phyloP scores from a whole-genome alignment of 92 coral and sea anemone species.

The Paragorgia papillata region DNA sequence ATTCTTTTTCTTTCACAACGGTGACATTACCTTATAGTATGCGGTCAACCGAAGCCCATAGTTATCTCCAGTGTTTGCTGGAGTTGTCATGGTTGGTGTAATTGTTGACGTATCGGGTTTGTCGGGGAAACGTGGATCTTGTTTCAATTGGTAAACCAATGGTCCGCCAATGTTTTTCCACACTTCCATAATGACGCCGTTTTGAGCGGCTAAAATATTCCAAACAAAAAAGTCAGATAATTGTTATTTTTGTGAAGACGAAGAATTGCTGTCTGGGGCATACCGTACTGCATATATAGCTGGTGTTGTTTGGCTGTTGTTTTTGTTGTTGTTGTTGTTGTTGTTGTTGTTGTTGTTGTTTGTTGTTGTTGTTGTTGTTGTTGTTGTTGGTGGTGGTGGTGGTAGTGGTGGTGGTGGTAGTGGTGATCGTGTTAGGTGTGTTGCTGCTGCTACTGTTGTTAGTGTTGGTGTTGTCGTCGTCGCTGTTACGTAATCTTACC shows the following conservation, averaged over 20 bases:
- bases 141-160: neutral
- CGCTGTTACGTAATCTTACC: constrained; percentile 14
- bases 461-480: no score
- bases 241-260: neutral
- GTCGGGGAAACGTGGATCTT: constrained; percentile 34
- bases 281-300: no score
- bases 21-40: constrained; percentile 54
- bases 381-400: no score
- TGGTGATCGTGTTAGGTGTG: no score
- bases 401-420: no score
- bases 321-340: no score
- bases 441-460: no score
- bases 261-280: no score
- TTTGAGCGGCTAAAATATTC: constrained; percentile 10
- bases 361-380: no score
- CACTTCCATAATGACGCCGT: constrained; percentile 23
- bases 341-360: no score
- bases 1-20: neutral
- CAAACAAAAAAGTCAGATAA: neutral
- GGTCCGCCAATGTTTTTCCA: constrained; percentile 32
- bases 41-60: constrained; percentile 62
- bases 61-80: constrained; percentile 37
- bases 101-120: constrained; percentile 20
- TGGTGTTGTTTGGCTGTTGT: no score
- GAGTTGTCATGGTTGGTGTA: constrained; percentile 1